phyloP scores from a whole-genome alignment of 2,888 invertebrate species.

The Lissonota sp. region DNA sequence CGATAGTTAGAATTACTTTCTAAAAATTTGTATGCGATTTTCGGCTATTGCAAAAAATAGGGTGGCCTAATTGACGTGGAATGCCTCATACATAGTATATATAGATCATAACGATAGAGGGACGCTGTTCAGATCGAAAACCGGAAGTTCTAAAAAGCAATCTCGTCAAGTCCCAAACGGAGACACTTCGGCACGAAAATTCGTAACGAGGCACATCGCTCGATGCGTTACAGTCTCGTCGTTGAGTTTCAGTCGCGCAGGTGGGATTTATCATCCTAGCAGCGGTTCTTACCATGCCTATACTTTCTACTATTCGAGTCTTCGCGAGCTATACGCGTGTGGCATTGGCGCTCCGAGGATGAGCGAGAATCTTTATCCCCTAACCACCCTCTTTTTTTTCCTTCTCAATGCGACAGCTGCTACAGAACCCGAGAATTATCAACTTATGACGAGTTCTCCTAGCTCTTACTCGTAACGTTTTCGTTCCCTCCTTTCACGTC shows the following conservation, averaged over 20 bases:
- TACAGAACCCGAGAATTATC: conserved; percentile 65
- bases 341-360: too few relatives aligned
- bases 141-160: conserved; percentile 72
- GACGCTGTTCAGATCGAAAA: conserved; percentile 26
- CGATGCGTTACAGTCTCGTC: conserved; percentile 67
- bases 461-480: conserved; percentile 14
- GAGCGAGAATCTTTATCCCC: neutral
- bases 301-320: conserved; percentile 38
- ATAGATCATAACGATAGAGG: neutral
- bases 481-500: conserved; percentile 11
- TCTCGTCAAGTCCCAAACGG: conserved; percentile 65
- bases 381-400: neutral
- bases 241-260: conserved; percentile 71
- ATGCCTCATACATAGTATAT: conserved; percentile 12
- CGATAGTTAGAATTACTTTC: too few relatives aligned
- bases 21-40: too few relatives aligned
- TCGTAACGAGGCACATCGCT: conserved; percentile 43
- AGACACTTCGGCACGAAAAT: conserved; percentile 65
- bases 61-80: too few relatives aligned
- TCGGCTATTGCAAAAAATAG: too few relatives aligned
- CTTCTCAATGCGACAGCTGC: conserved; percentile 66
- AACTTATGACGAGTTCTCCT: conserved; percentile 68
- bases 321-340: conserved; percentile 12
- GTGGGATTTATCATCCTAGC: conserved; percentile 78
- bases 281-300: conserved; percentile 52